These are phyloP conservation scores for Ochropleura leucogaster DNA, from an alignment of 2,888 invertebrate genomes.

Conservation along the genomic window DNA sequence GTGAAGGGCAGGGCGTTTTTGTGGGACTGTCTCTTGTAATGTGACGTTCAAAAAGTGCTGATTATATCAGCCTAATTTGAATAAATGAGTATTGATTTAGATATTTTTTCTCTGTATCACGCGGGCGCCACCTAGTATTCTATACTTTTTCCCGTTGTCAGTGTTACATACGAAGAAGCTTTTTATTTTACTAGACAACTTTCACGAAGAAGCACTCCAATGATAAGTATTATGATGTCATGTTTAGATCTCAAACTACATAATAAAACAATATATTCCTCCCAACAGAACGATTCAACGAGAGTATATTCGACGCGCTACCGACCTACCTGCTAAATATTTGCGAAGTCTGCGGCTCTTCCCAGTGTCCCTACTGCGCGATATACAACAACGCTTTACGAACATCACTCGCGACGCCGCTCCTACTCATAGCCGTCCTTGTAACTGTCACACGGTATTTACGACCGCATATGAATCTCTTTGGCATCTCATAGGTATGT, in stretches of 20 bases:
- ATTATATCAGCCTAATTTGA: too few relatives aligned
- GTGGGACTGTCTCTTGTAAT: too few relatives aligned
- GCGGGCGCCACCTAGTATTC: too few relatives aligned
- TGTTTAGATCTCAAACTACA: not conserved
- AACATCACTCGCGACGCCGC: conserved; percentile 65
- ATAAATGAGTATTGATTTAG: too few relatives aligned
- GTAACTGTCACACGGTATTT: conserved; percentile 55
- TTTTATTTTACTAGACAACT: too few relatives aligned
- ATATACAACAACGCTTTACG: conserved; percentile 93
- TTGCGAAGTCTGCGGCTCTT: conserved; percentile 98
- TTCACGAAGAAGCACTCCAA: too few relatives aligned
- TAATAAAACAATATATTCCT: conserved; percentile 11
- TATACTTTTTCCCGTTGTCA: too few relatives aligned
- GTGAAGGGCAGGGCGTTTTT: too few relatives aligned
- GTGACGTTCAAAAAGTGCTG: too few relatives aligned
- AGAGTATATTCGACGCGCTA: conserved; percentile 96
- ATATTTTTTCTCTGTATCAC: too few relatives aligned
- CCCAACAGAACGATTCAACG: conserved; percentile 96
- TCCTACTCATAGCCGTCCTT: conserved; percentile 65
- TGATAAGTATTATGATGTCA: too few relatives aligned
- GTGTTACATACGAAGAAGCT: too few relatives aligned
- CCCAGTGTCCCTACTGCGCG: conserved; percentile 97
- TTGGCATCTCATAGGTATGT: conserved; percentile 52
- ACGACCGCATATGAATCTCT: conserved; percentile 42
- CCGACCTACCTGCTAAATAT: conserved; percentile 97